Evolutionary conservation across 2,797 vertebrate species (phyloP).

Genomic region (Gymnoscopelus microlampas): DNA sequence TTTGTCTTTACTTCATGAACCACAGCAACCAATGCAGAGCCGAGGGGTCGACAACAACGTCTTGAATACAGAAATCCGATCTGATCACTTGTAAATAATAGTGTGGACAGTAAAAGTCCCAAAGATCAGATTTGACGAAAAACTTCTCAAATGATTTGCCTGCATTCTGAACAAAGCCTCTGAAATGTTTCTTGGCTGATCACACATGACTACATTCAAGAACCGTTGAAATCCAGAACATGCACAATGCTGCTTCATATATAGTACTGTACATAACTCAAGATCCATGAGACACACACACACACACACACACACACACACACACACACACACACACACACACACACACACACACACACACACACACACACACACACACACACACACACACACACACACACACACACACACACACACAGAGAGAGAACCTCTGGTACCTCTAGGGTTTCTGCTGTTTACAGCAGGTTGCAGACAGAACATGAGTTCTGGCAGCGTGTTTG

Average conservation of each 20-base stretch:
- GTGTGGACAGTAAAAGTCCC: no score
- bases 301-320: slow-evolving; percentile 32
- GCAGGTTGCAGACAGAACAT: slow-evolving; percentile 14
- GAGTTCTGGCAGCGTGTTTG: slow-evolving; percentile 27
- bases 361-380: slow-evolving; percentile 33
- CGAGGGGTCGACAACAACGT: no score
- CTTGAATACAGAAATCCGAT: no score
- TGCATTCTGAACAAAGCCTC: background rate
- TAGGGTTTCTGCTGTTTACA: slow-evolving; percentile 46
- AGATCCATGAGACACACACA: slow-evolving; percentile 43
- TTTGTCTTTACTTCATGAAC: no score
- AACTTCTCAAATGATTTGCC: no score
- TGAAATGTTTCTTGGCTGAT: slow-evolving; percentile 21
- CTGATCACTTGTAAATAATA: no score
- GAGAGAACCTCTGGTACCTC: background rate
- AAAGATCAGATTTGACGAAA: no score
- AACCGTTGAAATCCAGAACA: slow-evolving; percentile 3
- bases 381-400: slow-evolving; percentile 27
- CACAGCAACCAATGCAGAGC: no score
- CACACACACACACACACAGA: slow-evolving; percentile 29
- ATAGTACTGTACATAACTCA: slow-evolving; percentile 35
- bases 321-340: slow-evolving; percentile 35
- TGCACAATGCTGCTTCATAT: slow-evolving; percentile 26
- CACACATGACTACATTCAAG: slow-evolving; percentile 24
- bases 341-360: slow-evolving; percentile 32